Percentiles rank a stretch among this genome's conserved stretches.
These are phyloP conservation scores for Alsophila aescularia DNA, from an alignment of 2,888 invertebrate genomes.

Conservation along the genomic window DNA sequence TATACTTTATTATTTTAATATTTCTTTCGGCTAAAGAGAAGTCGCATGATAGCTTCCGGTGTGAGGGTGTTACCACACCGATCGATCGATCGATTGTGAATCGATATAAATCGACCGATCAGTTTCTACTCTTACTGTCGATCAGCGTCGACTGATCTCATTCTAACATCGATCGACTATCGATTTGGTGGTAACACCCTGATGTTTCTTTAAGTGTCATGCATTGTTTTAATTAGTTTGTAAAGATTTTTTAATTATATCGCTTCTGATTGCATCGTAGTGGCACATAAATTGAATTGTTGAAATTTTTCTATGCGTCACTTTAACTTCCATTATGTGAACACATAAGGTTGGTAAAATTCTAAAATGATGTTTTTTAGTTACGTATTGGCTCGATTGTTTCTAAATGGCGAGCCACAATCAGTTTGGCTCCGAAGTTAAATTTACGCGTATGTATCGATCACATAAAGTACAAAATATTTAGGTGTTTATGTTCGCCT, in stretches of 20 bases:
- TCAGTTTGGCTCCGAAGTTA: slow-evolving; percentile 69
- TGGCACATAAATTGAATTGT: slow-evolving; percentile 55
- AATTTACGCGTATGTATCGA: slow-evolving; percentile 62
- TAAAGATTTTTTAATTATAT: slow-evolving; percentile 67
- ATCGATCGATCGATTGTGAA: too few species aligned
- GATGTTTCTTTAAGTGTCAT: slow-evolving; percentile 69
- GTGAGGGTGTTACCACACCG: too few species aligned
- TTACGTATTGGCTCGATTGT: slow-evolving; percentile 37
- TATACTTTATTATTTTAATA: slow-evolving; percentile 59
- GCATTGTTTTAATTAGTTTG: slow-evolving; percentile 57
- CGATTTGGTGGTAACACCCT: too few species aligned
- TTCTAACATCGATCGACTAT: too few species aligned
- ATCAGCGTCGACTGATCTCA: too few species aligned
- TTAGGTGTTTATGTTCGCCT: slow-evolving; percentile 62
- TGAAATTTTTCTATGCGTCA: slow-evolving; percentile 48
- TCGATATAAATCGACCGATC: too few species aligned
- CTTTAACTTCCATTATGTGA: slow-evolving; percentile 61
- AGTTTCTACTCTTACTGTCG: too few species aligned
- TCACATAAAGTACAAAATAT: slow-evolving; percentile 74
- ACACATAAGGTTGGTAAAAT: slow-evolving; percentile 59
- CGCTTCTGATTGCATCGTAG: slow-evolving; percentile 62
- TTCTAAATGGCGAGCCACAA: slow-evolving; percentile 57
- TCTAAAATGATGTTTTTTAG: slow-evolving; percentile 49
- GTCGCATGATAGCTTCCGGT: slow-evolving; percentile 77
- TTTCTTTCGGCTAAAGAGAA: slow-evolving; percentile 63